Base-by-base conservation (phyloP, 2,113 vertebrate species). In the Baryphthengus martii region DNA sequence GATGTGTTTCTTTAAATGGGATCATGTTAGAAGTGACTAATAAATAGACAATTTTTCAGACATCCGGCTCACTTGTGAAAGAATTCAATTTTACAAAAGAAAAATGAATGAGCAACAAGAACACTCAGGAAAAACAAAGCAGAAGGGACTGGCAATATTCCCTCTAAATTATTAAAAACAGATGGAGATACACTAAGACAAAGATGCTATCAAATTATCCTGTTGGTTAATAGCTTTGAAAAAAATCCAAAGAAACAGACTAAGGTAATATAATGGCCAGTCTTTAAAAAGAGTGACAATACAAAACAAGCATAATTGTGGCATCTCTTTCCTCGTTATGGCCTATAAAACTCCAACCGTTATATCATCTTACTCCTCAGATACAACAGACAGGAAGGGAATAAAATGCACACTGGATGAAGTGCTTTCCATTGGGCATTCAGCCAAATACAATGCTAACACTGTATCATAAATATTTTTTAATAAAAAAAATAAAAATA, bases 261-360 rank as follows among this genome's bases (percentile, higher is more conserved):
- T 15, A 28, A 79, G 50, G 17, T 21, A 79, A 68, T 68, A 78
- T 65, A 72, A 80, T 44, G 45, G 19, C 11, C 62, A 88, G 5
- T 76, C n/a, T 83, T 95, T 83, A 45, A 79, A 93, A 90, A 91
- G 33, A 80, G 42, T 58, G 65, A 58, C 71, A 82, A 73, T 86
- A 82, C 73, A 65, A 65, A 92, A 67, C 44, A 86, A 82, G 25
- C 21, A 25, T 70, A 83, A 88, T 76, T 70, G 67, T 66, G 71
- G 31, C 45, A 76, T 80, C 58, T 93, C 59, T 90, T 93, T 91
- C 62, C 21, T 55, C 40, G 73, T 92, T 92, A 88, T 70, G 49
- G 37, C 19, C 45, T 79, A 80, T 92, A 94, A 95, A 94, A 66
- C 52, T 93, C 85, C 88, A 96, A 85, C 59, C 70, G 75, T 88